Percentiles rank a stretch among this genome's conserved stretches.
Conservation (phyloP, 2,797 vertebrate genomes). For the Phoeniculus purpureus region DNA sequence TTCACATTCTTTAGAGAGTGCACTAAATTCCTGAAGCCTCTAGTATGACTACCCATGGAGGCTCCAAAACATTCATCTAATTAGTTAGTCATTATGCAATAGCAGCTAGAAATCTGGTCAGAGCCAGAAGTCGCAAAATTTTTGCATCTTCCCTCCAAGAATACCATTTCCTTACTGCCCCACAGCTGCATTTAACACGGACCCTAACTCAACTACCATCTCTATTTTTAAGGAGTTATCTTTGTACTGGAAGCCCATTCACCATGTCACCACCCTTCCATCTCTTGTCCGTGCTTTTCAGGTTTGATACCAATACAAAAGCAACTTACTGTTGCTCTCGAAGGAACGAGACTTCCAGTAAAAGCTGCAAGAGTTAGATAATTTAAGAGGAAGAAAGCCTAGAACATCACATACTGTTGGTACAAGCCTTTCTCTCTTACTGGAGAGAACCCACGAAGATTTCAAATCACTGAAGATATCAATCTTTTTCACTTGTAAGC, state of each 20-base stretch:
- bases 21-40: constrained; percentile 70
- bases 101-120: constrained; percentile 10
- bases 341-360: not conserved
- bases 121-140: not conserved
- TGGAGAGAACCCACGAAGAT: not conserved
- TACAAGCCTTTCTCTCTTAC: not conserved
- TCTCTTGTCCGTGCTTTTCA: not conserved
- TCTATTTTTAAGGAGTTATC: not conserved
- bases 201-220: not conserved
- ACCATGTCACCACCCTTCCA: not conserved
- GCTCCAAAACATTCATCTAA: constrained; percentile 60
- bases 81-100: constrained; percentile 58
- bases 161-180: not conserved
- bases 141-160: not conserved
- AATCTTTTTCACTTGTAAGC: not conserved
- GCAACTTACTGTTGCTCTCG: not conserved
- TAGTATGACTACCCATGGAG: constrained; percentile 43
- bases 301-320: not conserved
- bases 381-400: not conserved
- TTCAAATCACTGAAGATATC: not conserved
- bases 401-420: not conserved
- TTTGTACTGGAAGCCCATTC: not conserved
- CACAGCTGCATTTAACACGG: not conserved
- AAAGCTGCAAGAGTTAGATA: not conserved
- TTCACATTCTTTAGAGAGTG: constrained; percentile 59